Base-by-base conservation (phyloP, 2,888 invertebrate species). In the Bimastos eiseni region DNA sequence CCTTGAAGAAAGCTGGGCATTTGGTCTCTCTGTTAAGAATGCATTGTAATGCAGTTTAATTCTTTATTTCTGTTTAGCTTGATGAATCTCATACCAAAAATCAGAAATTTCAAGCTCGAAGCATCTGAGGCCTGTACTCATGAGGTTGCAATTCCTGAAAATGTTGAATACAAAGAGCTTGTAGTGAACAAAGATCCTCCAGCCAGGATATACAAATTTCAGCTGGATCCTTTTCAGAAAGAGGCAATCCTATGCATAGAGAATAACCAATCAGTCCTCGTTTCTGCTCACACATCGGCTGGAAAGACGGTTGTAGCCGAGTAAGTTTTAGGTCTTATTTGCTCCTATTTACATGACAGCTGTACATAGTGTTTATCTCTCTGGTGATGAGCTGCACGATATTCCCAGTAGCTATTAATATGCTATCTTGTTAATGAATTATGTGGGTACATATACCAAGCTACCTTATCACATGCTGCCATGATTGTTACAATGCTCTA, bases 231-330 rank as follows among this genome's bases (percentile, higher is more conserved):
- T 0, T 99, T 99, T 95, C 99, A 99, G 95, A 98, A 98, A 93
- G 98, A 99, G 95, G 98, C 99, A 0, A 97, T 99, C 92, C 95
- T 97, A 90, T 99, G 99, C 95, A 97, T 99, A 93, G 99, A 99
- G 94, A 99, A 99, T 95, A 97, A 98, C 94, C 99, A 99, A 94
- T 99, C 99, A 24, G 99, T 99, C 13, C 96, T 99, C 88, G 99
- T 99, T 0, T 99, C 99, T 4, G 99, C 99, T 13, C 99, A 99
- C 94, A 99, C 99, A 0, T 99, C 99, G 11, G 99, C 99, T 89
- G 99, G 99, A 90, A 99, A 99, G 96, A 99, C 99, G 91, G 99
- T 99, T 4, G 96, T 96, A 34, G 99, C 99, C 11, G 98, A 99
- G 97, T 99, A 96, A 96, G 97, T 96, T 70, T 70, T 11, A 2